These are phyloP conservation scores for Heliconius cydno DNA, from an alignment of 2,888 invertebrate species.

Conservation along the genomic window DNA sequence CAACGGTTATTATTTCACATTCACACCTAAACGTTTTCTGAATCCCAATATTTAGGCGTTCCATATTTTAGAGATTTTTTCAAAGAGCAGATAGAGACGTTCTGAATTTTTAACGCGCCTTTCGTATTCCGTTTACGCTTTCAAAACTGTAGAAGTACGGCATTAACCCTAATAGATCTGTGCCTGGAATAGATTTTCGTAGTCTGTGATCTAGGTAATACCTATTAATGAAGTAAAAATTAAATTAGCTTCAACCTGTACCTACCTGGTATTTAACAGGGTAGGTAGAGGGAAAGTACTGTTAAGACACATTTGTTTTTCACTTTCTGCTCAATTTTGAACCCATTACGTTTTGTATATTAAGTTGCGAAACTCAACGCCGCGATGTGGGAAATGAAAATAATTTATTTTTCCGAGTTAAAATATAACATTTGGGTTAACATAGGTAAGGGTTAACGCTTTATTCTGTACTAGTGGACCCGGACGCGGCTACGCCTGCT, in stretches of 20 bases:
- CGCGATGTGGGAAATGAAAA: too few species aligned
- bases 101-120: slow-evolving; percentile 39
- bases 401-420: too few species aligned
- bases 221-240: neutral
- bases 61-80: slow-evolving; percentile 34
- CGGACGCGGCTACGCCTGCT: too few species aligned
- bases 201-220: neutral
- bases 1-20: slow-evolving; percentile 1
- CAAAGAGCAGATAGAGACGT: slow-evolving; percentile 25
- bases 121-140: slow-evolving; percentile 41
- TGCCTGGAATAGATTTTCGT: slow-evolving; percentile 6
- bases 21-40: neutral
- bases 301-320: neutral
- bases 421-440: too few species aligned
- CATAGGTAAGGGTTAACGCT: too few species aligned
- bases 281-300: neutral
- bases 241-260: neutral
- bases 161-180: slow-evolving; percentile 31
- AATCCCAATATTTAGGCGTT: slow-evolving; percentile 29
- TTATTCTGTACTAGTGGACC: too few species aligned
- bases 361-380: too few species aligned
- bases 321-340: neutral
- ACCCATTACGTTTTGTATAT: neutral
- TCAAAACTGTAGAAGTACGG: slow-evolving; percentile 30
- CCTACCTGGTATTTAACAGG: neutral